Conservation (phyloP, 2,888 invertebrate species). For the Drosophila neutralis region DNA sequence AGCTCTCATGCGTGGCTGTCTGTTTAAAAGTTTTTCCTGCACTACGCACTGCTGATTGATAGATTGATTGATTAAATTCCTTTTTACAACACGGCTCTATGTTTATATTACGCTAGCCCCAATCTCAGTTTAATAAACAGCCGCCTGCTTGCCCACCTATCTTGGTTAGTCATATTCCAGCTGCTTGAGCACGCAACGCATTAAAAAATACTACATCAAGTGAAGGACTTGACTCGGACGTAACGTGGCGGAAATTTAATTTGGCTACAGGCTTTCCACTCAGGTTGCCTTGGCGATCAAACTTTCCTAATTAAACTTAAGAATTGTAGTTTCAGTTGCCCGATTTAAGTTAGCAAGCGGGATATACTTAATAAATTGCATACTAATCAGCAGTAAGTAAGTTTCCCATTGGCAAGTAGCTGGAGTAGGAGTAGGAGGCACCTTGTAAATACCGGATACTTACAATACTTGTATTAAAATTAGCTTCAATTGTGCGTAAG, state of each 20-base stretch:
- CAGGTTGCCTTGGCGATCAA: constrained; percentile 57
- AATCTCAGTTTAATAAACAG: constrained; percentile 13
- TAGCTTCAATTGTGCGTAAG: not conserved
- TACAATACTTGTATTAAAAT: not conserved
- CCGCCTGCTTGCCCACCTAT: not conserved
- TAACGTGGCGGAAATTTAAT: constrained; percentile 57
- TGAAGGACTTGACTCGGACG: constrained; percentile 13
- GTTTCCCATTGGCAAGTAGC: not conserved
- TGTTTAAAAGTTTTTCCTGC: constrained; percentile 39
- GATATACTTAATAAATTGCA: constrained; percentile 54
- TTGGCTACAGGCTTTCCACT: constrained; percentile 45
- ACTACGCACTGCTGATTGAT: constrained; percentile 57
- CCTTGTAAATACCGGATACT: constrained; percentile 4
- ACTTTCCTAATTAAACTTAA: constrained; percentile 65
- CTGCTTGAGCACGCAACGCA: constrained; percentile 53
- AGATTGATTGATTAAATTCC: constrained; percentile 69
- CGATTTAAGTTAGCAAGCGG: constrained; percentile 47
- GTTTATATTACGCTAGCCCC: constrained; percentile 27
- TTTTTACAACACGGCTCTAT: constrained; percentile 43
- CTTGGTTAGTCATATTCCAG: constrained; percentile 49
- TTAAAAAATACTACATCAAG: constrained; percentile 28
- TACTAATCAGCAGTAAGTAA: constrained; percentile 11
- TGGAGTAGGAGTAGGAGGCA: not conserved
- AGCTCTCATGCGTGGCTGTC: constrained; percentile 31
- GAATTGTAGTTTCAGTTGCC: constrained; percentile 23